Evolutionary conservation across 2,888 invertebrate genomes (phyloP), one percentile per base, ranked within the genome.

Genomic region (Kryphioiulus occultus): DNA sequence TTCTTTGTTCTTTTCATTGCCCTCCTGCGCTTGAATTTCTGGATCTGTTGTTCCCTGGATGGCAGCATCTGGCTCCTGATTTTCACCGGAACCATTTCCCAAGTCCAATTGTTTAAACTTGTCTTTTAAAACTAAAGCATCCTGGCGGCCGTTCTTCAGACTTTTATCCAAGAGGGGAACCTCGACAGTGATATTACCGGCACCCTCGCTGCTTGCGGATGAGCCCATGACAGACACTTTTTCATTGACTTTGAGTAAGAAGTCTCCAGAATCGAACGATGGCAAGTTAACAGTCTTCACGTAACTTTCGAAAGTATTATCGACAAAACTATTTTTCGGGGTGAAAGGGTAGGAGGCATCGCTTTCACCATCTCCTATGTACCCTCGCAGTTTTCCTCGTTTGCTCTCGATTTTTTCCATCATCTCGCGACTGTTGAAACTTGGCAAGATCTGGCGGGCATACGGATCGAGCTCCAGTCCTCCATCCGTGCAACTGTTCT

Each of bases 371-470:
- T 89, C 89, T 22, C 85, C 85, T 42, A 90, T 90, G 86, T 90
- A 91, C n/a, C 90, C 91, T 19, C 90, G 89, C 30, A 92, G 89
- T 32, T 91, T 91, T 9, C 91, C 92, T 86, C 92, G 91, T 89
- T 92, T 92, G 47, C 90, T 91, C 85, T 92, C 91, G n/a, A 92
- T 92, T 88, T 91, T 91, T 88, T 92, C 91, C 86, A 92, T 91
- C 92, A 92, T 92, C 89, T 92, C 92, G 1, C 92, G 91, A 86
- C 91, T 92, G 90, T 92, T 92, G 90, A 92, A 92, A 88, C 92
- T 92, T 10, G 92, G 92, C 15, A 92, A 90, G 53, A 89, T 89
- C 19, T 89, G 88, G 83, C 90, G 90, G 1, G 89, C 88, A 39
- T 88, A 87, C n/a, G 87, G 86, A 85, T 88, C 88, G 12, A 89